Percentiles rank a stretch among this genome's conserved stretches.
Evolutionary conservation across 2,888 invertebrate genomes (phyloP).

Genomic region (Orthosia gracilis): DNA sequence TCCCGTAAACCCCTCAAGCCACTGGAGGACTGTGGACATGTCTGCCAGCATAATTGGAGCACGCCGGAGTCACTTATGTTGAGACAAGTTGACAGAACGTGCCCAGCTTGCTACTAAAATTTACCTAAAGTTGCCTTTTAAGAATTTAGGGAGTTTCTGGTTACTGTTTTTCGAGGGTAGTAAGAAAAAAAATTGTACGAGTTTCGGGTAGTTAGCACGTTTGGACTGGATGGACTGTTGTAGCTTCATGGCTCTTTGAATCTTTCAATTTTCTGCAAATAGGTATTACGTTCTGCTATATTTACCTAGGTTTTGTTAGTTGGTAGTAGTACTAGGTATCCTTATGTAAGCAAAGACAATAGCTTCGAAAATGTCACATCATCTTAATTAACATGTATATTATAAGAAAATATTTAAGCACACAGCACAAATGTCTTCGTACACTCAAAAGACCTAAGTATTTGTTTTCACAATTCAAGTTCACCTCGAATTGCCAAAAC

Average conservation of each 20-base stretch:
- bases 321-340: neutral
- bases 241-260: slow-evolving; percentile 4
- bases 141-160: slow-evolving; percentile 48
- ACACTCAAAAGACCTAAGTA: slow-evolving; percentile 11
- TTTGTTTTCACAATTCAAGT: slow-evolving; percentile 38
- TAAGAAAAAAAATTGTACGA: slow-evolving; percentile 32
- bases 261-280: neutral
- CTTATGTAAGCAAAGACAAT: neutral
- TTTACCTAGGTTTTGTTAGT: neutral
- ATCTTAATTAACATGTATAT: slow-evolving; percentile 5
- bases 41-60: slow-evolving; percentile 68
- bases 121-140: slow-evolving; percentile 65
- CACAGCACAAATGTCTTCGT: neutral
- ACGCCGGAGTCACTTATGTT: slow-evolving; percentile 68
- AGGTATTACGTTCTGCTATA: neutral
- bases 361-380: neutral
- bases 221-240: neutral
- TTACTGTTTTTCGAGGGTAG: slow-evolving; percentile 28
- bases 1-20: slow-evolving; percentile 64
- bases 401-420: slow-evolving; percentile 7
- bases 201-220: slow-evolving; percentile 22
- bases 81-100: slow-evolving; percentile 70
- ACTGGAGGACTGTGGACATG: slow-evolving; percentile 67
- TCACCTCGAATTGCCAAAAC: slow-evolving; percentile 30
- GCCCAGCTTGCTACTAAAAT: slow-evolving; percentile 65